Evolutionary conservation across 1,140 invertebrate species (phyloP), one percentile per base, ranked within the genome.

Genomic region (Hesperophylax magnus): DNA sequence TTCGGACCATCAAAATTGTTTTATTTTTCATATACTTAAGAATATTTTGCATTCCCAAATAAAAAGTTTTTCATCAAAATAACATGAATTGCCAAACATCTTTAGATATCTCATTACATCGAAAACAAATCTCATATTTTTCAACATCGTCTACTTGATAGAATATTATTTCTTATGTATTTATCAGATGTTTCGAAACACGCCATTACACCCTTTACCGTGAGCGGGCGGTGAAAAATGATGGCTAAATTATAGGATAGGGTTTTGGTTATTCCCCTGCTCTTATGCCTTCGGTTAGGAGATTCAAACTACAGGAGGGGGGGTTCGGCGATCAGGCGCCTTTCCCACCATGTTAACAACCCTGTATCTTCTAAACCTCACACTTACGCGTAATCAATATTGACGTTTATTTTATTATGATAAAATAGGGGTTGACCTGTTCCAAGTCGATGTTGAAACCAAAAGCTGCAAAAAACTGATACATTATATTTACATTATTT

Each of bases 181-280:
- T 72, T 53, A 72, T 72, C 69, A 24, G 69, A 72, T 58, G 71
- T 22, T 75, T 75, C 27, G 27, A 15, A 31, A 58, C 71, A 24
- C 52, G 71, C 54, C 71, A 75, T 58, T 56, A 75, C 71, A 54
- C 71, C 71, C 71, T 75, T 58, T 75, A 27, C 71, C 20, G n/a
- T 18, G 53, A 20, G 24, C 71, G 53, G 53, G 52, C 67, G 22
- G 71, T 75, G 71, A 75, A 75, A 75, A 75, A 75, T 75, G 71
- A 75, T 75, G 71, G 54, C 71, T 75, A 75, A 75, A 75, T 75
- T 75, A 75, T 75, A 75, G 52, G 71, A 75, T 75, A 56, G 22
- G 71, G 71, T 75, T 75, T 58, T 58, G 20, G 71, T 75, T 75
- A 56, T 58, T 53, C 52, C n/a, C 53, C 18, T 52, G 11, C 54